Conservation (phyloP, 2,113 vertebrate genomes). For the Polypterus senegalus region DNA sequence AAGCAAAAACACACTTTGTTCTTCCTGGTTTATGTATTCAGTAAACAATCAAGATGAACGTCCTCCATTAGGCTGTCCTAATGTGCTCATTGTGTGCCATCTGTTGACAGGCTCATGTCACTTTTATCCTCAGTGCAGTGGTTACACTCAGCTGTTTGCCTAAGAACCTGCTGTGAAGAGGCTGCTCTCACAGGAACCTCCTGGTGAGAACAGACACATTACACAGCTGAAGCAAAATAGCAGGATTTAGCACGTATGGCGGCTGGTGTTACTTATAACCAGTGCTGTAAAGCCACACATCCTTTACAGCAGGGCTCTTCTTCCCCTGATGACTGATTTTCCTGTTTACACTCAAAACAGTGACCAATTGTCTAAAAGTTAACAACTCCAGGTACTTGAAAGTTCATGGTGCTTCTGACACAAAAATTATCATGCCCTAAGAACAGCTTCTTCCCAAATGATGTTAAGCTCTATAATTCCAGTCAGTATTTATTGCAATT, state of each 20-base stretch:
- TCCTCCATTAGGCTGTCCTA: background rate
- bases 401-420: too few species aligned
- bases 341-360: constrained; percentile 31
- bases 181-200: constrained; percentile 45
- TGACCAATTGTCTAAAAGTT: constrained; percentile 14
- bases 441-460: too few species aligned
- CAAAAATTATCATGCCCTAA: too few species aligned
- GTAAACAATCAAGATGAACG: background rate
- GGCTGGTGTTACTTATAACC: background rate
- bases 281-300: background rate
- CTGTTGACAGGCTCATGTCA: constrained; percentile 43
- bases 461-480: too few species aligned
- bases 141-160: constrained; percentile 44
- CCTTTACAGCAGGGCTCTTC: background rate
- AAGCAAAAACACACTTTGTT: background rate
- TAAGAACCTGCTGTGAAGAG: constrained; percentile 41
- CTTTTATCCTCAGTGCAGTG: constrained; percentile 31
- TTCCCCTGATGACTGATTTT: constrained; percentile 17
- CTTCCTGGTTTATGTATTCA: background rate
- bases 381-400: background rate
- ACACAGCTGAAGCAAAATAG: constrained; percentile 33
- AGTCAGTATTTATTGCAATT: too few species aligned
- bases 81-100: constrained; percentile 4
- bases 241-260: background rate
- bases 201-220: constrained; percentile 45